phyloP scores from a whole-genome alignment of 2,888 invertebrate species.

The Hipparchia semele region DNA sequence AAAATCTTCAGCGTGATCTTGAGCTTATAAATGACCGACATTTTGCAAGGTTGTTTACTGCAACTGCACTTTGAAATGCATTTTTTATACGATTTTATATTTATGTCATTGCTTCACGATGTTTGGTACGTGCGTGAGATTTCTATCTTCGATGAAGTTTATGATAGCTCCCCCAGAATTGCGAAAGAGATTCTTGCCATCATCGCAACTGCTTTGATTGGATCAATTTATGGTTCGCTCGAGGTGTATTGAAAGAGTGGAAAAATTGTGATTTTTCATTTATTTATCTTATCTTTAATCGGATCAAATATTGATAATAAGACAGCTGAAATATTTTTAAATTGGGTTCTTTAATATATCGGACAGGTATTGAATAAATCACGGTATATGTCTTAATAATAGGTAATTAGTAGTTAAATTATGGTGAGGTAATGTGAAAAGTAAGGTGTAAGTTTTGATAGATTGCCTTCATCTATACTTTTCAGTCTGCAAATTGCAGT shows the following conservation, averaged over 20 bases:
- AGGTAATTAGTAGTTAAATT: not conserved
- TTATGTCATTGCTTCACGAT: slow-evolving; percentile 16
- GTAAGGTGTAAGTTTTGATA: not conserved
- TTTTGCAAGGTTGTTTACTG: slow-evolving; percentile 35
- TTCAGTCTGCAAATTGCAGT: not conserved
- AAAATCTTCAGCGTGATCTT: not conserved
- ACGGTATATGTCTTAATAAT: not conserved
- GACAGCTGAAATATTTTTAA: not conserved
- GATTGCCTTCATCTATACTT: slow-evolving; percentile 3
- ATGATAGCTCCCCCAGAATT: slow-evolving; percentile 15
- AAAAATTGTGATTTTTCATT: not conserved
- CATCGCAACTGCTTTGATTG: not conserved
- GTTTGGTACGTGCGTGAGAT: slow-evolving; percentile 1
- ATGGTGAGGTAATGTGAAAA: slow-evolving; percentile 2
- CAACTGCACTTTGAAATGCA: slow-evolving; percentile 24
- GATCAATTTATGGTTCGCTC: not conserved
- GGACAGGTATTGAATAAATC: not conserved
- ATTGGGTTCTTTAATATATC: not conserved
- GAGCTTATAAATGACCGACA: slow-evolving; percentile 30
- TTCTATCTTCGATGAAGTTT: slow-evolving; percentile 15
- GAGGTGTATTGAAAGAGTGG: not conserved
- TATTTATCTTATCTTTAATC: not conserved
- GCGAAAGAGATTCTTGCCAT: not conserved
- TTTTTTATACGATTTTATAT: slow-evolving; percentile 21
- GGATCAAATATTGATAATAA: not conserved